A percentile compares a stretch with the other conserved stretches of the same genome.
Conservation (phyloP, 2,888 invertebrate species). For the Syrphus vitripennis region DNA sequence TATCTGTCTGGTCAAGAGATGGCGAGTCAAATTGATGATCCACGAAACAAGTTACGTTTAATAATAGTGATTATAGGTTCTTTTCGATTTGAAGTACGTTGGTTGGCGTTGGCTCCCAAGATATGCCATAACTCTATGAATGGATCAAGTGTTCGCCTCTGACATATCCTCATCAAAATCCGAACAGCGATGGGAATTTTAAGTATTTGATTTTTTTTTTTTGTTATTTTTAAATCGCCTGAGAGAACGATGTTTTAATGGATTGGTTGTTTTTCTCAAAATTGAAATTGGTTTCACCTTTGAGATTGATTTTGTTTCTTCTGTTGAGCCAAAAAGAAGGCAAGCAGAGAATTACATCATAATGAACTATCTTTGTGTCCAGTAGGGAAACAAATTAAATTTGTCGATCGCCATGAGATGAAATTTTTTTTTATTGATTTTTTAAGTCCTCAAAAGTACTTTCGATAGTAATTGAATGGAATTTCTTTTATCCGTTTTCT, state of each 20-base stretch:
- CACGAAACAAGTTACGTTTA: conserved; percentile 60
- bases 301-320: neutral
- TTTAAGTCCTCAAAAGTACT: conserved; percentile 8
- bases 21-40: conserved; percentile 48
- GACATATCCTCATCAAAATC: conserved; percentile 57
- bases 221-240: conserved; percentile 9
- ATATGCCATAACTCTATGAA: conserved; percentile 18
- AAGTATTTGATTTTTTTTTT: neutral
- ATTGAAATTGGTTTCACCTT: conserved; percentile 40
- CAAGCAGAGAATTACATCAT: neutral
- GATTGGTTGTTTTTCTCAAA: conserved; percentile 27
- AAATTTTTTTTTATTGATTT: neutral
- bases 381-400: conserved; percentile 15
- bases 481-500: neutral
- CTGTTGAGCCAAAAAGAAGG: neutral
- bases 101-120: conserved; percentile 42
- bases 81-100: conserved; percentile 17
- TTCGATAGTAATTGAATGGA: neutral
- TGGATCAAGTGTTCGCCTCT: conserved; percentile 53
- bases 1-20: conserved; percentile 28
- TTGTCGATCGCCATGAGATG: neutral
- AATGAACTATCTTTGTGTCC: neutral
- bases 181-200: conserved; percentile 33
- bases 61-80: conserved; percentile 55
- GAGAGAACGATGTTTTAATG: conserved; percentile 27